Evolutionary conservation across 2,797 vertebrate species (phyloP).

Genomic region (Takifugu rubripes): DNA sequence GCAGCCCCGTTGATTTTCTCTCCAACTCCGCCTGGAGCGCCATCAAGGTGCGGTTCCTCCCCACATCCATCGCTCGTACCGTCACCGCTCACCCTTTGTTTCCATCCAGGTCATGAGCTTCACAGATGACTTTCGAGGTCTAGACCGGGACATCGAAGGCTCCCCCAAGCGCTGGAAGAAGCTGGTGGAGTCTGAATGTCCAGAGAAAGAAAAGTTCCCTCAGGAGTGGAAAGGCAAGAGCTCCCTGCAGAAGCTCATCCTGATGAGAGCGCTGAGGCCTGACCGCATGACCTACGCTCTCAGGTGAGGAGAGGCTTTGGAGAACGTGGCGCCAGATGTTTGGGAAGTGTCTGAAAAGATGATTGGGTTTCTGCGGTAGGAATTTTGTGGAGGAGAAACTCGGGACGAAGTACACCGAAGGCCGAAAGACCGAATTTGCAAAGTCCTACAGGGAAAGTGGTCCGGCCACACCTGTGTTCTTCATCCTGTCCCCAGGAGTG

Average conservation of each 20-base stretch:
- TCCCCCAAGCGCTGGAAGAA: constrained; percentile 79
- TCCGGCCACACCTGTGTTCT: constrained; percentile 68
- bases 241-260: constrained; percentile 78
- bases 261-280: constrained; percentile 75
- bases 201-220: constrained; percentile 79
- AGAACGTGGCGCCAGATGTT: not conserved
- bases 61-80: not conserved
- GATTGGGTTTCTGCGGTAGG: constrained; percentile 34
- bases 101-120: constrained; percentile 71
- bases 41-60: constrained; percentile 61
- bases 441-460: constrained; percentile 78
- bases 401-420: constrained; percentile 75
- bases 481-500: constrained; percentile 76
- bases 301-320: constrained; percentile 51
- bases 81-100: not conserved
- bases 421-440: constrained; percentile 75
- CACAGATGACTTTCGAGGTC: constrained; percentile 76
- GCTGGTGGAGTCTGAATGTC: constrained; percentile 74
- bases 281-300: constrained; percentile 80
- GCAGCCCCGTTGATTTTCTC: constrained; percentile 77
- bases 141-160: constrained; percentile 77
- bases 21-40: constrained; percentile 76
- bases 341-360: not conserved
- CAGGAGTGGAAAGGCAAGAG: constrained; percentile 79
- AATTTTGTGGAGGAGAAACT: constrained; percentile 82